A percentile compares a stretch with the other conserved stretches of the same genome.
Evolutionary conservation across 2,113 vertebrate genomes (phyloP).

Genomic region (Aspiorhynchus laticeps): DNA sequence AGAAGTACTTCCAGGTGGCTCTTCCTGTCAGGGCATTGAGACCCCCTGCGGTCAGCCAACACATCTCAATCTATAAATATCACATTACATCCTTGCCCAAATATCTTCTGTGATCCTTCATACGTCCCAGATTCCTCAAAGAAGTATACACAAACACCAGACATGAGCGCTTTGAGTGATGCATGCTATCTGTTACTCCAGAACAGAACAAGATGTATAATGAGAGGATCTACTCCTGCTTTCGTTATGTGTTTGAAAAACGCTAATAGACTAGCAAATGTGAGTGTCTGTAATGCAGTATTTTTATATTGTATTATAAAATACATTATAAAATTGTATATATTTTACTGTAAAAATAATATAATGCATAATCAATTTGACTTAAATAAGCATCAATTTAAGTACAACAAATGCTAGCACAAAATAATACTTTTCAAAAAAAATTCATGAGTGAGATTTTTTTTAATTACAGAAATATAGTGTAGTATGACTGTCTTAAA

Average conservation of each 20-base stretch:
- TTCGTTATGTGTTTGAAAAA: background rate
- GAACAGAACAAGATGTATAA: background rate
- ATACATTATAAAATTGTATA: too few relatives aligned
- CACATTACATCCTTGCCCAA: constrained; percentile 59
- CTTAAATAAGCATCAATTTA: too few relatives aligned
- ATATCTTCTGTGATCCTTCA: constrained; percentile 51
- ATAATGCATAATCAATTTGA: too few relatives aligned
- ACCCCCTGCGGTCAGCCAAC: constrained; percentile 68
- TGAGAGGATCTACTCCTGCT: background rate
- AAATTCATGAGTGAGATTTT: too few relatives aligned
- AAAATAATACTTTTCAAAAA: too few relatives aligned
- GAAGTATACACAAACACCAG: constrained; percentile 50
- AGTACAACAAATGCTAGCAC: too few relatives aligned
- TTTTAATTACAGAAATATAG: too few relatives aligned
- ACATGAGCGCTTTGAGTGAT: constrained; percentile 1
- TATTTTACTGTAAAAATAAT: too few relatives aligned
- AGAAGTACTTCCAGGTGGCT: constrained; percentile 80
- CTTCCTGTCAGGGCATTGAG: constrained; percentile 46
- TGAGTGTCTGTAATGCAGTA: background rate
- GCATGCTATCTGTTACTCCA: background rate
- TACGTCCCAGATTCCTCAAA: constrained; percentile 37
- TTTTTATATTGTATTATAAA: too few relatives aligned
- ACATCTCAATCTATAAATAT: constrained; percentile 67
- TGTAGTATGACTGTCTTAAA: too few relatives aligned
- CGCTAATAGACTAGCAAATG: background rate